Percentiles rank a stretch among this genome's conserved stretches.
Evolutionary conservation across 2,113 vertebrate genomes (phyloP).

Genomic region (Lampris incognitus): DNA sequence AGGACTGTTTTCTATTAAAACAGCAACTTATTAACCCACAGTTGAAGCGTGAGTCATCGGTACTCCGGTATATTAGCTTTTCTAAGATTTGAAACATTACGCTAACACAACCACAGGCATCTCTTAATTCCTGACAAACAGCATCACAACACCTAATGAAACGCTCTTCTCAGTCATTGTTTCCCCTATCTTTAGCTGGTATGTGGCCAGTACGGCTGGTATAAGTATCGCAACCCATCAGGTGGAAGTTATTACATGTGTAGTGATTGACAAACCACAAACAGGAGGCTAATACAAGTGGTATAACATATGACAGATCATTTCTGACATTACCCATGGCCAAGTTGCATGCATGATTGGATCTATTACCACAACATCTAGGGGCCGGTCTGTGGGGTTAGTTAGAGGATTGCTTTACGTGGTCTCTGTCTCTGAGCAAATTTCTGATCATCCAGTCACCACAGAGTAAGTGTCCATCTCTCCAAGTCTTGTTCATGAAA

Average conservation of each 20-base stretch:
- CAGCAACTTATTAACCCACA: constrained; percentile 21
- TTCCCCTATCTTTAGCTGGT: constrained; percentile 4
- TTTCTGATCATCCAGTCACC: constrained; percentile 20
- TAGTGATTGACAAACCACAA: constrained; percentile 8
- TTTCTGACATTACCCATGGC: constrained; percentile 6
- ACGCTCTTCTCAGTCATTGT: constrained; percentile 32
- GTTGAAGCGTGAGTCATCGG: constrained; percentile 11
- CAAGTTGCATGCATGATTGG: neutral
- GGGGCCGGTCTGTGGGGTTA: constrained; percentile 4
- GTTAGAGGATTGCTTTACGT: constrained; percentile 4
- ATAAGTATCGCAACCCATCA: constrained; percentile 18
- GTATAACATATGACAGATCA: constrained; percentile 6
- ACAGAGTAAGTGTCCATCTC: constrained; percentile 16
- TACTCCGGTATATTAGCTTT: constrained; percentile 14
- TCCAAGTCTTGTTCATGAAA: neutral
- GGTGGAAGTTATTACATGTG: constrained; percentile 18
- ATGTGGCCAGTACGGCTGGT: constrained; percentile 22
- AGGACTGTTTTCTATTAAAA: neutral
- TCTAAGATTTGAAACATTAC: constrained; percentile 25
- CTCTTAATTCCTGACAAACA: constrained; percentile 19
- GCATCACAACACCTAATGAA: constrained; percentile 6
- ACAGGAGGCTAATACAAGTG: neutral
- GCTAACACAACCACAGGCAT: constrained; percentile 28
- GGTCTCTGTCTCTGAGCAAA: constrained; percentile 2
- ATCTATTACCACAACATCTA: constrained; percentile 12